Percentiles rank a stretch among this genome's conserved stretches.
Conservation (phyloP, 2,113 vertebrate genomes). For the Stercorarius parasiticus region DNA sequence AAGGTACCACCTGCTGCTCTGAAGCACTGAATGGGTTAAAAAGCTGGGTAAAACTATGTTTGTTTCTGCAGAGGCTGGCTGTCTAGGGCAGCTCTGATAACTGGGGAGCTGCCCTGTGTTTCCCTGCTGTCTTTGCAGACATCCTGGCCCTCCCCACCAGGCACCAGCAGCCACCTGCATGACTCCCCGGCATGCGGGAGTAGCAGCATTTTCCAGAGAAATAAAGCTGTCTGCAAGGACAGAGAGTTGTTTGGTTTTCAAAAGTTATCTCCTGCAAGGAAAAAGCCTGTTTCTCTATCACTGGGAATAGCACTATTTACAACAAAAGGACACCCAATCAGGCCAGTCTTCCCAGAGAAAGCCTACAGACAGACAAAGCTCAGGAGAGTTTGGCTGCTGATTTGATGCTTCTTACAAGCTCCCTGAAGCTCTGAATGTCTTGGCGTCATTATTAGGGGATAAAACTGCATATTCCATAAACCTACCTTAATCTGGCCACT, state of each 20-base stretch:
- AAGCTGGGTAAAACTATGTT: neutral
- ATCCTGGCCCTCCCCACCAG: rapidly evolving
- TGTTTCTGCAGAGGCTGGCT: neutral
- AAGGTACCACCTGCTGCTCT: neutral
- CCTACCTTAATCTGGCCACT: neutral
- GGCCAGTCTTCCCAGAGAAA: neutral
- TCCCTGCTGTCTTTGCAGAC: neutral
- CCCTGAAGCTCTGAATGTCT: neutral
- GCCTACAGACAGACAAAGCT: neutral
- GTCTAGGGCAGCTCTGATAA: neutral
- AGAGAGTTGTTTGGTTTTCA: neutral
- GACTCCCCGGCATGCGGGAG: rapidly evolving
- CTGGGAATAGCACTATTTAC: neutral
- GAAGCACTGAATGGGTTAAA: neutral
- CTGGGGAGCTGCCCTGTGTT: neutral
- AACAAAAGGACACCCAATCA: neutral
- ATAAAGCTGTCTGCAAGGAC: neutral
- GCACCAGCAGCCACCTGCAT: neutral
- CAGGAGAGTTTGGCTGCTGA: neutral
- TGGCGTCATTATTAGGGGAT: neutral
- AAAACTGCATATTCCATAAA: neutral
- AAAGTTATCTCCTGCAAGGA: neutral
- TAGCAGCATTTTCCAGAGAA: neutral
- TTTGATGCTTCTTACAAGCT: neutral
- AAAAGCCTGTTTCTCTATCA: neutral